These are phyloP conservation scores for Tyrannus savana DNA, from an alignment of 2,113 vertebrate species.

Conservation along the genomic window DNA sequence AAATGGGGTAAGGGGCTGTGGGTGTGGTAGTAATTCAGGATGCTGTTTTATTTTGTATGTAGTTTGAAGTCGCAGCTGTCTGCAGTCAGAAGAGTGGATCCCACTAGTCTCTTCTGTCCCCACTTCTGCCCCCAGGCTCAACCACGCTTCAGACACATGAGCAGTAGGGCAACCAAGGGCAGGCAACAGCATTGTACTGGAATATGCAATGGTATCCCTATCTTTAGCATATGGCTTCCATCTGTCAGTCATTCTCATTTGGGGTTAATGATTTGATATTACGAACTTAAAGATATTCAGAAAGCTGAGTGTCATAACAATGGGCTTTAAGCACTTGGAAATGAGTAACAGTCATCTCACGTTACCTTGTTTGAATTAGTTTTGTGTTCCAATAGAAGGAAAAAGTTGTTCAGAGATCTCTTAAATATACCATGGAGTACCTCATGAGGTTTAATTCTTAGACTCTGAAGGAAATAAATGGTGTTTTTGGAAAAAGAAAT, in stretches of 20 bases:
- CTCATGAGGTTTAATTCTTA: neutral
- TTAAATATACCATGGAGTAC: neutral
- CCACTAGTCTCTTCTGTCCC: neutral
- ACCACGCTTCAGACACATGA: accelerated
- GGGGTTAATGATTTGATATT: neutral
- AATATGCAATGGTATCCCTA: neutral
- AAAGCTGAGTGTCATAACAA: neutral
- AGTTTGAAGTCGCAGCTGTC: neutral
- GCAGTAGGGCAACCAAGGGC: neutral
- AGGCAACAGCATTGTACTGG: neutral
- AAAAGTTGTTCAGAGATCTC: conserved; percentile 1
- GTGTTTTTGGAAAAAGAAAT: neutral
- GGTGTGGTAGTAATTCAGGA: neutral
- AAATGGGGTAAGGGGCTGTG: neutral
- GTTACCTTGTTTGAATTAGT: neutral
- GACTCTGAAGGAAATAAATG: neutral
- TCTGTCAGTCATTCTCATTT: neutral
- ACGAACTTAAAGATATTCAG: neutral
- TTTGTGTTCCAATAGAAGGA: neutral
- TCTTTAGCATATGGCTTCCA: neutral
- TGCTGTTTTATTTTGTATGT: neutral
- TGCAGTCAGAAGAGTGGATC: neutral
- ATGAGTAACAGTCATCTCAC: neutral
- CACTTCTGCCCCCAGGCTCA: neutral
- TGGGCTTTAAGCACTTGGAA: neutral